Base-by-base conservation (phyloP, 2,797 vertebrate species). In the Mormyrus proboscirostris region DNA sequence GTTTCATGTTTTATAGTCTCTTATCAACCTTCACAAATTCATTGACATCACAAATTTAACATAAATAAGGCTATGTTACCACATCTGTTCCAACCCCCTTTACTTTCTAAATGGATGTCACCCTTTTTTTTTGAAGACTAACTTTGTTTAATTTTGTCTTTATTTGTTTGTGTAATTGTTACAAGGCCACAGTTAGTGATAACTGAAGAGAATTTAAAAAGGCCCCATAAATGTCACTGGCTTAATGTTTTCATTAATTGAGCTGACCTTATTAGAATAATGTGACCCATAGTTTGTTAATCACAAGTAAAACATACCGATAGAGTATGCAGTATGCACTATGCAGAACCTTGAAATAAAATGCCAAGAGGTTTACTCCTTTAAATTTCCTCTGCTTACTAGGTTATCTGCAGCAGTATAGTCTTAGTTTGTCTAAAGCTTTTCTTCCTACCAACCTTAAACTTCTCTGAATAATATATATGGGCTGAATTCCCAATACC, bases 161-260 rank as follows among this genome's bases (percentile, higher is more conserved):
- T 51, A 51, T 84, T 84, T 84, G 82, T 25, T 50, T 51, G n/a
- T 84, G 44, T 51, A n/a, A 83, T 25, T 49, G 0, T 84, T n/a
- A 47, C 82, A 51, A 22, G 65, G 12, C 29, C 38, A 12, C 82
- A 49, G 49, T 84, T 49, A 51, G n/a, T 22, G 47, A 84, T 84
- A 84, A 84, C 19, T 49, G 49, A 84, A 84, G 9, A 84, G 82
- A 84, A 84, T 84, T 49, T 84, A 84, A 22, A n/a, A 25, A 49
- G 41, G 47, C 3, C 8, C 7, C 47, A 84, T 50, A 84, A 84
- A 84, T 51, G 82, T 84, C 82, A 51, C 82, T 84, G n/a, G 22
- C 47, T 51, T 84, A 29, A 50, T 51, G 47, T 51, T 51, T 84
- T 84, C 51, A 84, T 84, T 84, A 84, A 51, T 51, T 84, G 44